Base-by-base conservation (phyloP, 2,888 invertebrate genomes). In the Eristalis intricaria region DNA sequence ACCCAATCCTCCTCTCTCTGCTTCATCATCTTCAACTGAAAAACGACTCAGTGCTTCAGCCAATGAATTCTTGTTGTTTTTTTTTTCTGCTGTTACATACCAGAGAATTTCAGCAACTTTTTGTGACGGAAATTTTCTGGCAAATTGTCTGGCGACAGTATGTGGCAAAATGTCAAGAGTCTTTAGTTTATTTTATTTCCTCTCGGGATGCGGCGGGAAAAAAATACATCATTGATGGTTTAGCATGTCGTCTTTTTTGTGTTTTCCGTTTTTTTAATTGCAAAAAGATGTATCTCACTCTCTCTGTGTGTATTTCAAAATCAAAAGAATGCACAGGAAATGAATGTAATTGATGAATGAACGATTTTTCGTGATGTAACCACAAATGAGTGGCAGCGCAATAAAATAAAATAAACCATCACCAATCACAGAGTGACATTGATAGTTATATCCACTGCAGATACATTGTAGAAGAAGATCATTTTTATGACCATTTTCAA, bases 321-420 rank as follows among this genome's bases (percentile, higher is more conserved):
- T 70, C 64, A 79, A 84, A 60, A 29, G 58, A 74, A 35, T 61
- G 29, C 70, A 83, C 78, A 79, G 84, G 84, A 87, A 84, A 78
- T 86, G 86, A 86, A 82, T 87, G 80, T 84, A 84, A 84, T 87
- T 84, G 84, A 87, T 87, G 84, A 87, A 87, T 87, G 87, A 77
- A 76, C 83, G 32, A 32, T 8, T 32, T 32, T 82, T 66, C 26
- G 71, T 81, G 84, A 87, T 80, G 71, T 77, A 87, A 87, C 15
- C 64, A 38, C 19, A 75, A 71, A 15, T 78, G 74, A 78, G 61
- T 68, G 85, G 63, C 76, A 71, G 79, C 56, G 35, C 60, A 11
- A 66, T 56, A 70, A 50, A 83, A 86, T 32, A 32, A 32, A 32
- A 7, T 70, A 84, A 81, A 66, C 60, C 35, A 65, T 60, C 71